phyloP scores from a whole-genome alignment of 2,113 vertebrate species.

The Globicephala melas region DNA sequence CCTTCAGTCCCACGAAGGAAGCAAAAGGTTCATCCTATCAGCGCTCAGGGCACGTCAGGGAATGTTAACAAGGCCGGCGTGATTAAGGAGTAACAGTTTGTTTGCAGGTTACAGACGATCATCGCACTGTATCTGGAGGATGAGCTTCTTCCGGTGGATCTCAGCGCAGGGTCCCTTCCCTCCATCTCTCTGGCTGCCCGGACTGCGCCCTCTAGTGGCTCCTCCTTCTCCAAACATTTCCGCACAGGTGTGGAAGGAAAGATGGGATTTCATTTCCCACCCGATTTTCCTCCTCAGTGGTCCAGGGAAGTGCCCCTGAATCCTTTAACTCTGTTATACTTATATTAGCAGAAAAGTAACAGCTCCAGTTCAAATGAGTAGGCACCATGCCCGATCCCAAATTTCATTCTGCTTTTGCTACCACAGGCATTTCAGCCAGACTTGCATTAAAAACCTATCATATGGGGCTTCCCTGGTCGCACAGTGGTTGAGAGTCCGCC shows the following conservation, averaged over 20 bases:
- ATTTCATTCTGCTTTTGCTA: constrained; percentile 9
- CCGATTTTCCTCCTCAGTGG: background rate
- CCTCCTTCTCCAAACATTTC: background rate
- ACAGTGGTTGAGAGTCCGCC: too few relatives aligned
- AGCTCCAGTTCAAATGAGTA: background rate
- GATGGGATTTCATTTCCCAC: background rate
- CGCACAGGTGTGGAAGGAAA: background rate
- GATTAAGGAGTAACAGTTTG: background rate
- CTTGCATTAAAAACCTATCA: background rate
- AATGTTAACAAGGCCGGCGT: background rate
- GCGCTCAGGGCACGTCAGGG: background rate
- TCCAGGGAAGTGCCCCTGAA: background rate
- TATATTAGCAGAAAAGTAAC: background rate
- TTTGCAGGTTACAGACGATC: background rate
- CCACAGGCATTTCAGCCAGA: background rate
- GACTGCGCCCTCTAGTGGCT: constrained; percentile 29
- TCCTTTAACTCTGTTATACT: background rate
- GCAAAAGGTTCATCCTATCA: background rate
- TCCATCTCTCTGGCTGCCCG: background rate
- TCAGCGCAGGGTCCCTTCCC: background rate
- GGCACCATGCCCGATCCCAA: background rate
- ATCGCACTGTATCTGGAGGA: background rate
- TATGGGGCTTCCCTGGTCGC: too few relatives aligned
- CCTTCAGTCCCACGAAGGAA: background rate
- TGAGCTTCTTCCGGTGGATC: background rate